Percentiles rank a stretch among this genome's conserved stretches.
phyloP scores from a whole-genome alignment of 2,888 invertebrate species.

The Drosophila siamana region DNA sequence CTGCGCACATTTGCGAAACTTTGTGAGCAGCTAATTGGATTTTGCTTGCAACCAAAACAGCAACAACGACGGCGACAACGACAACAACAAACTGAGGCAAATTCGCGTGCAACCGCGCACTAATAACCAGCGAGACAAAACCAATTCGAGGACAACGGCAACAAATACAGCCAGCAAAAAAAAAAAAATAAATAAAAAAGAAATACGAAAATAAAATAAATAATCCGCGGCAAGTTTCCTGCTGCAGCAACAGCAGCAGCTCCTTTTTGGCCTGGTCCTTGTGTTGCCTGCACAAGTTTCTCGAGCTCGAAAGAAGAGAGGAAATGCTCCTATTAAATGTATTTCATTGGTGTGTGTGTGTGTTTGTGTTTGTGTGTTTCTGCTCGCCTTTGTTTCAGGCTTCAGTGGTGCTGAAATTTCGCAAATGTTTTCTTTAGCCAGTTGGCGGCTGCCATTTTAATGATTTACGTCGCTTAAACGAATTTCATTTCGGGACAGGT shows the following conservation, averaged over 20 bases:
- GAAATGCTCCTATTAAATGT: slow-evolving; percentile 78
- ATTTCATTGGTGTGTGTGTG: slow-evolving; percentile 43
- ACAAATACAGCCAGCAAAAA: slow-evolving; percentile 12
- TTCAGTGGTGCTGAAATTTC: slow-evolving; percentile 76
- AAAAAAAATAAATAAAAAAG: slow-evolving; percentile 29
- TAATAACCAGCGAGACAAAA: slow-evolving; percentile 68
- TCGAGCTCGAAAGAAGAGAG: slow-evolving; percentile 61
- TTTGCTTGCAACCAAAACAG: slow-evolving; percentile 64
- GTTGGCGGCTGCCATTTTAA: slow-evolving; percentile 68
- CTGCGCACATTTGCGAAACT: slow-evolving; percentile 73
- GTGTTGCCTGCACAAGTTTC: slow-evolving; percentile 50
- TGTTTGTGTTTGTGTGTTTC: slow-evolving; percentile 20
- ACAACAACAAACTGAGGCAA: slow-evolving; percentile 50
- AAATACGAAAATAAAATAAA: slow-evolving; percentile 63
- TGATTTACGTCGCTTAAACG: slow-evolving; percentile 71
- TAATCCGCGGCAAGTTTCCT: slow-evolving; percentile 58
- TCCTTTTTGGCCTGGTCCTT: slow-evolving; percentile 31
- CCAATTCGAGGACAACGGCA: slow-evolving; percentile 47
- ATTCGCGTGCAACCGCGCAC: slow-evolving; percentile 76
- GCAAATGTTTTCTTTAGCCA: slow-evolving; percentile 75
- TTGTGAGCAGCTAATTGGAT: slow-evolving; percentile 81
- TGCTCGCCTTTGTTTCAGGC: slow-evolving; percentile 63
- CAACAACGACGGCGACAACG: slow-evolving; percentile 31
- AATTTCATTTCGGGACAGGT: slow-evolving; percentile 59
- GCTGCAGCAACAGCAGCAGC: slow-evolving; percentile 33